These are phyloP conservation scores for Magallana gigas DNA, from an alignment of 1,140 invertebrate species.

Conservation along the genomic window DNA sequence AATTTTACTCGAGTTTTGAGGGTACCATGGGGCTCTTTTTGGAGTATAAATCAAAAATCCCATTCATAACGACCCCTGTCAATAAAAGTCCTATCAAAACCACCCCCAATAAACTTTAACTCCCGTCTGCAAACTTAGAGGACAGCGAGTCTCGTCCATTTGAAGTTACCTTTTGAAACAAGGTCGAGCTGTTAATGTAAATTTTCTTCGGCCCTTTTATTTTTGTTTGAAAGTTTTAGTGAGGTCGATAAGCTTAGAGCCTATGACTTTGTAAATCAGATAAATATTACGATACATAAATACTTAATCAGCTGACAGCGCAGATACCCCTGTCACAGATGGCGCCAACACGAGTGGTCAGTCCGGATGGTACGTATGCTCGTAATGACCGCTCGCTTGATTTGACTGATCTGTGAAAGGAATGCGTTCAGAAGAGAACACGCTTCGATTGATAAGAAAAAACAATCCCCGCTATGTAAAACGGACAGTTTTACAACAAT, in stretches of 20 bases:
- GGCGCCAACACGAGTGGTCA: slow-evolving; percentile 30
- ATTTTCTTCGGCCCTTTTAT: slow-evolving; percentile 27
- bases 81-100: slow-evolving; percentile 21
- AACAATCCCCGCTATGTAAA: background rate
- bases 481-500: slow-evolving; percentile 1
- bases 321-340: slow-evolving; percentile 6
- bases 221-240: slow-evolving; percentile 26
- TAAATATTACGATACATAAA: slow-evolving; percentile 37
- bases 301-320: slow-evolving; percentile 23
- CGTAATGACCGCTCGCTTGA: slow-evolving; percentile 25
- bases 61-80: slow-evolving; percentile 7
- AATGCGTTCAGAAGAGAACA: slow-evolving; percentile 22
- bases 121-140: background rate
- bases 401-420: slow-evolving; percentile 29
- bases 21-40: slow-evolving; percentile 3
- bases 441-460: slow-evolving; percentile 18
- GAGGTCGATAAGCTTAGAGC: slow-evolving; percentile 16
- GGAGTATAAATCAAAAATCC: slow-evolving; percentile 11
- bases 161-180: slow-evolving; percentile 19
- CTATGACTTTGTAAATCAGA: slow-evolving; percentile 34
- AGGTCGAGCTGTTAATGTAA: slow-evolving; percentile 3
- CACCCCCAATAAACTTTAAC: slow-evolving; percentile 19
- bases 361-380: background rate
- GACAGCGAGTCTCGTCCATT: slow-evolving; percentile 10
- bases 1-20: slow-evolving; percentile 31